Evolutionary conservation across 2,113 vertebrate genomes (phyloP).

Genomic region (Clarias macrocephalus): DNA sequence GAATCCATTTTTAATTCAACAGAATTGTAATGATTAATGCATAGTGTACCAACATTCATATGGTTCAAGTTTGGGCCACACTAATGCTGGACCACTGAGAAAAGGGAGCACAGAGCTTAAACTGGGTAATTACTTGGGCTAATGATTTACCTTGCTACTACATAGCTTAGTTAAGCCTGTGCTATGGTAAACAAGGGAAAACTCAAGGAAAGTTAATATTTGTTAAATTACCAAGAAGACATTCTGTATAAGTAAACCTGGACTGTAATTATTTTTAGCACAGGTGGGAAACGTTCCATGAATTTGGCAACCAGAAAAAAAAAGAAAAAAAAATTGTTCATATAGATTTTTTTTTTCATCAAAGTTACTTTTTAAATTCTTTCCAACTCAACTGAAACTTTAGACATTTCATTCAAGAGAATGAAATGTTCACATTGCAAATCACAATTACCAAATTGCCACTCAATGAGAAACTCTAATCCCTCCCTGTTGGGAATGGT

Average conservation of each 20-base stretch:
- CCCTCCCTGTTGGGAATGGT: too few species aligned
- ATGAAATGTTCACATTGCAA: background rate
- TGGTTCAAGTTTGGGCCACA: background rate
- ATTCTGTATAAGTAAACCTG: background rate
- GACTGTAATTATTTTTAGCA: background rate
- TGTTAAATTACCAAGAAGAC: background rate
- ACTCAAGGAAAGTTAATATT: conserved; percentile 6
- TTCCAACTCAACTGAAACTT: background rate
- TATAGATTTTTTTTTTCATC: too few species aligned
- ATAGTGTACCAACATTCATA: background rate
- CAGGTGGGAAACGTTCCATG: background rate
- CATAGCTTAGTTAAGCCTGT: background rate
- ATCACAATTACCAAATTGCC: background rate
- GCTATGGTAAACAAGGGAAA: background rate
- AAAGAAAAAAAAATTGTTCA: too few species aligned
- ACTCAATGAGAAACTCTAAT: background rate
- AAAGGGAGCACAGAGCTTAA: background rate
- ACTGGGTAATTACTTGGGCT: background rate
- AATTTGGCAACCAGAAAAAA: background rate
- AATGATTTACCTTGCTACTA: background rate
- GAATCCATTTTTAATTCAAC: background rate
- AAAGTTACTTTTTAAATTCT: background rate
- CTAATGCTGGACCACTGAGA: too few species aligned
- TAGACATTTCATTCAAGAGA: background rate
- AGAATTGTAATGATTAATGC: background rate